Evolutionary conservation across 1,140 invertebrate genomes (phyloP), one percentile per base, ranked within the genome.

Genomic region (Conus betulinus): DNA sequence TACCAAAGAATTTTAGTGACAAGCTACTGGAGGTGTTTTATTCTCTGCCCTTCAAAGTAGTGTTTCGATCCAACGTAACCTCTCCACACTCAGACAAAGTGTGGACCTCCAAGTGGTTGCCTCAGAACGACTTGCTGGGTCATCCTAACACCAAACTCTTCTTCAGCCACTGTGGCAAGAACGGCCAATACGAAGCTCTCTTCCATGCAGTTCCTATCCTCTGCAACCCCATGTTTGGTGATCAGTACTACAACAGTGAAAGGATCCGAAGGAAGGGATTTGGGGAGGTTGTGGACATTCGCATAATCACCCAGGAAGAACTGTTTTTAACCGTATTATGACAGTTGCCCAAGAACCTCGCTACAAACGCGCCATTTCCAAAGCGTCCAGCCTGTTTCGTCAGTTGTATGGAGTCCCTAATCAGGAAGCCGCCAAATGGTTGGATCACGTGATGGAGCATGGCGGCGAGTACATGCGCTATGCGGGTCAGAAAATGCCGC

Each of bases 181-280:
- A 97, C 92, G 97, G 97, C 25, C 96, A 96, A 2, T 97, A 97
- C 27, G 76, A 78, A 25, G 76, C 76, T 78, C 96, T 97, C 79
- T 96, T 97, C 91, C 97, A 96, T 90, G 97, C 96, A 10, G 97
- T 98, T 5, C 97, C 97, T 0, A 96, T 97, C 71, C 94, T 98
- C 11, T 96, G 96, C n/a, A 96, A 97, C 91, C 97, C 97, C 15
- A 94, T 97, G 87, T 96, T 96, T 85, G 97, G 96, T 3, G 97
- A 97, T 90, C 97, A 97, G 91, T 91, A 90, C 10, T 94, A 94
- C 17, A 96, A 96, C 92, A 90, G 94, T 8, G 88, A 91, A 13
- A 90, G 93, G 53, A 90, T 95, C 88, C 90, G 92, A 67, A 88
- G 93, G n/a, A 92, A 92, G 71, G 94, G 94, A 23, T 93, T 94